Percentiles rank a stretch among this genome's conserved stretches.
Conservation (phyloP, 1,140 invertebrate species). For the Cydia amplana region DNA sequence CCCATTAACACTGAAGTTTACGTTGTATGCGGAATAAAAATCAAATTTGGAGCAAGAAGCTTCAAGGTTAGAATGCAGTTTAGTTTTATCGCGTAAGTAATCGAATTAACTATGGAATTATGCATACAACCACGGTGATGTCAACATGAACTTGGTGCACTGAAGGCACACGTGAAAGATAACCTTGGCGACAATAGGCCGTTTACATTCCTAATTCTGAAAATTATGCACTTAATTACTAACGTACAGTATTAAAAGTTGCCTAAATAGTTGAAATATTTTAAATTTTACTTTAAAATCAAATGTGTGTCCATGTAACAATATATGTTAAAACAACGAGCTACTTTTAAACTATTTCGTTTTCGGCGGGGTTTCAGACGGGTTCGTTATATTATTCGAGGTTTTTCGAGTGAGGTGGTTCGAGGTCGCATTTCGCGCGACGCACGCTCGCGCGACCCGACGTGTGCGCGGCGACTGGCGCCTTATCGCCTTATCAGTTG, state of each 20-base stretch:
- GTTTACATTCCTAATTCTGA: background rate
- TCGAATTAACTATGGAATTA: constrained; percentile 54
- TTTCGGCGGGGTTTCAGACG: constrained; percentile 44
- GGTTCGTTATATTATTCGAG: constrained; percentile 58
- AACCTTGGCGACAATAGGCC: constrained; percentile 14
- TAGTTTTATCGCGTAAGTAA: constrained; percentile 57
- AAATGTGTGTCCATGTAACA: background rate
- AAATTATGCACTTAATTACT: background rate
- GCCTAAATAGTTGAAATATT: background rate
- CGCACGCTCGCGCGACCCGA: constrained; percentile 54
- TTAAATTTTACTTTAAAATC: background rate
- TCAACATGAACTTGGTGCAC: constrained; percentile 32
- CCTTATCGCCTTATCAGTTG: constrained; percentile 52
- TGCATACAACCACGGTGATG: constrained; percentile 47
- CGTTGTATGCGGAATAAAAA: constrained; percentile 51
- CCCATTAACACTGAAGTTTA: constrained; percentile 35
- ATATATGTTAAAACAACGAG: background rate
- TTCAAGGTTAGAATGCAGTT: constrained; percentile 47
- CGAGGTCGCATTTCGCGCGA: constrained; percentile 46
- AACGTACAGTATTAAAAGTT: background rate
- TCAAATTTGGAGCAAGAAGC: constrained; percentile 49
- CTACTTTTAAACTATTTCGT: constrained; percentile 5
- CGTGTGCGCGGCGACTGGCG: constrained; percentile 60
- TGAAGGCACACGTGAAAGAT: constrained; percentile 42
- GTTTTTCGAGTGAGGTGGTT: constrained; percentile 56